These are phyloP conservation scores for Merops nubicus DNA, from an alignment of 2,113 vertebrate genomes.

Conservation along the genomic window DNA sequence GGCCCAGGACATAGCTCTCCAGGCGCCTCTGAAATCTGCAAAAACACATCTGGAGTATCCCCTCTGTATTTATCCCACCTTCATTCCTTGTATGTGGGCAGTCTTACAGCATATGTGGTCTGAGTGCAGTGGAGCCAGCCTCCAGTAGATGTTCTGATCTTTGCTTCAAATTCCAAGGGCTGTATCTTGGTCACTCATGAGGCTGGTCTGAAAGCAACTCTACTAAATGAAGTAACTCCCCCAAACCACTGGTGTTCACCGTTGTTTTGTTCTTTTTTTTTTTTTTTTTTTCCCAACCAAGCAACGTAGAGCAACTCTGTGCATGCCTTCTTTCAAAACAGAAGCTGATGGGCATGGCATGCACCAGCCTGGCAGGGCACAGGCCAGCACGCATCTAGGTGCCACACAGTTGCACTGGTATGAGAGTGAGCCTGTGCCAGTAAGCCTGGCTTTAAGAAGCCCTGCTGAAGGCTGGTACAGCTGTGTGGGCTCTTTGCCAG, in stretches of 20 bases:
- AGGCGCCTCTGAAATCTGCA: background rate
- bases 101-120: background rate
- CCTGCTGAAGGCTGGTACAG: background rate
- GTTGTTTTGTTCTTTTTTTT: no score
- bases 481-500: accelerated
- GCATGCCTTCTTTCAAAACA: background rate
- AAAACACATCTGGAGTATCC: background rate
- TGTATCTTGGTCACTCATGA: background rate
- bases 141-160: background rate
- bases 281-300: background rate
- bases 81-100: background rate
- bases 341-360: background rate
- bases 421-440: accelerated
- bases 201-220: background rate
- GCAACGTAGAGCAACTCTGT: accelerated
- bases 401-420: background rate
- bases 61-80: background rate
- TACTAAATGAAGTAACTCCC: background rate
- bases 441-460: background rate
- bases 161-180: background rate
- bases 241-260: background rate
- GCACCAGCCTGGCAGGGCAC: accelerated
- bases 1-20: background rate
- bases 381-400: accelerated
- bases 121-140: background rate